These are phyloP conservation scores for Dipodomys ordii DNA, from an alignment of 2,113 vertebrate species.

Conservation along the genomic window DNA sequence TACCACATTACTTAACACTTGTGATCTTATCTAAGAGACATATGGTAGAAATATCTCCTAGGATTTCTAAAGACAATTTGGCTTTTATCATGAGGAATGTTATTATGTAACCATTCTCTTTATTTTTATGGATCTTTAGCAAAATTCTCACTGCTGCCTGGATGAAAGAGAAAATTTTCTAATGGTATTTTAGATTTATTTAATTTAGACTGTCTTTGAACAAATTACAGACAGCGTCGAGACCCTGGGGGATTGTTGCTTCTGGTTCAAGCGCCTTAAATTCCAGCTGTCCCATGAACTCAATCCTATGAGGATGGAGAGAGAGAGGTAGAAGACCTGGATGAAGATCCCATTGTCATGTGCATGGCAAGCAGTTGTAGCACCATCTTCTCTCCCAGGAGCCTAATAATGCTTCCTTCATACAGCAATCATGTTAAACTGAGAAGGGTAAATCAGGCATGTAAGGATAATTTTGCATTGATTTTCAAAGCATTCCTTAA, in stretches of 20 bases:
- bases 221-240: not conserved
- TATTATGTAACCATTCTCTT: slow-evolving; percentile 50
- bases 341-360: not conserved
- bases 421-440: not conserved
- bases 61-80: slow-evolving; percentile 64
- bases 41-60: slow-evolving; percentile 75
- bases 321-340: not conserved
- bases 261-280: not conserved
- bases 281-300: not conserved
- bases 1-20: slow-evolving; percentile 78
- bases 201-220: slow-evolving; percentile 58
- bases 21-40: slow-evolving; percentile 76
- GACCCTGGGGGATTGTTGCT: not conserved
- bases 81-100: slow-evolving; percentile 68
- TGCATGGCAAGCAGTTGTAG: rapidly evolving
- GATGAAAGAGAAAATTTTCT: slow-evolving; percentile 48
- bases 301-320: not conserved
- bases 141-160: slow-evolving; percentile 25
- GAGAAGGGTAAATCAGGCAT: not conserved
- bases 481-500: slow-evolving; percentile 22
- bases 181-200: slow-evolving; percentile 50
- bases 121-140: slow-evolving; percentile 5
- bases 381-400: not conserved
- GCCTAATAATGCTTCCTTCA: not conserved
- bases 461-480: not conserved